Base-by-base conservation (phyloP, 2,888 invertebrate genomes). In the Shargacucullia verbasci region DNA sequence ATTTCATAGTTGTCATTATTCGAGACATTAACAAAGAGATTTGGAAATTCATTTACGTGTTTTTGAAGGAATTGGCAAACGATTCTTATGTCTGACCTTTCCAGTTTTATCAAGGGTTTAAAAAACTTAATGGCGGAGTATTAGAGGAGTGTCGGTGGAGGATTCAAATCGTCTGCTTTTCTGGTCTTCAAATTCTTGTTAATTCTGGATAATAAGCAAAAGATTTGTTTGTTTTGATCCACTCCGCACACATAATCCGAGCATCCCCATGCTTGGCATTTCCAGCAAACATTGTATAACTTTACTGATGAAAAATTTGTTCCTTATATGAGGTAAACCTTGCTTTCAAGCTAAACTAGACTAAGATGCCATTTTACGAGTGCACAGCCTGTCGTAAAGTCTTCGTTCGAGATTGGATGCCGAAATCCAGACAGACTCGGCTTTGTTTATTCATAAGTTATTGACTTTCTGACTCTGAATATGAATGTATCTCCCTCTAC, bases 381-480 rank as follows among this genome's bases (percentile, higher is more conserved):
- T 60, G 66, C 64, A 58, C 57, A 11, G 61, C 46, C 61, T 57
- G 50, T 64, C 73, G 62, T 78, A 76, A 78, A 75, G 20, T 60
- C 44, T 43, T 14, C 47, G 43, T 58, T 33, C 31, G 15, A 52
- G 62, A 73, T 78, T 78, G 70, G 49, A 60, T 66, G 59, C 55
- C 58, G 52, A 48, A 45, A 41, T 37, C 10, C 37, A 56, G 65
- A 62, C 47, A 25, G 56, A 50, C 44, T 53, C 41, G 45, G 46
- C 39, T 66, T 69, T 71, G 56, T 74, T 71, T 69, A 61, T 74
- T 65, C 65, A 74, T 54, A 54, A 58, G 52, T 49, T 37, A 15
- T 20, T 20, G 40, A 40, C 47, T 33, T 59, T 67, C 71, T 44
- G 62, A 41, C 47, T 40, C 35, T 33, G 33, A 15, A 47, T 59